Evolutionary conservation across 2,888 invertebrate species (phyloP).

Genomic region (Nephrotoma appendiculata): DNA sequence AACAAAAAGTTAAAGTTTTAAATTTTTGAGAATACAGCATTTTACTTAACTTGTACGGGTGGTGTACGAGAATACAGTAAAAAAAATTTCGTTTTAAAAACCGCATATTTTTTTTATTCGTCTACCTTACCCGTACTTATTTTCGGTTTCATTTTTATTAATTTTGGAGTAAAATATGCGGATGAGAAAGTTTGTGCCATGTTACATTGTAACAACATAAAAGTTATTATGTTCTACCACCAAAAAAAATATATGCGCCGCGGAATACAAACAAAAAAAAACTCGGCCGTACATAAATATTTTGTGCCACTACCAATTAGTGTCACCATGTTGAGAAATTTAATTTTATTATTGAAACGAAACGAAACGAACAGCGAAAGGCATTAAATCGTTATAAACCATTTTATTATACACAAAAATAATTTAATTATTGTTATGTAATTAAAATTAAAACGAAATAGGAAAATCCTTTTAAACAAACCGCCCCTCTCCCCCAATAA

Average conservation of each 20-base stretch:
- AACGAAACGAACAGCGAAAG: neutral
- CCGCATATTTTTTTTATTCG: neutral
- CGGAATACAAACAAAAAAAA: neutral
- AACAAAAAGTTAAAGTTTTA: neutral
- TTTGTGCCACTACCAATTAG: neutral
- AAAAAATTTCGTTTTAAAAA: neutral
- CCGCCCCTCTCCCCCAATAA: neutral
- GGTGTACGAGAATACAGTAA: neutral
- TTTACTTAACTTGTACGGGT: neutral
- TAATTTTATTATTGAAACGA: neutral
- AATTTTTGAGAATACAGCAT: neutral
- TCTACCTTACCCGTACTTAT: neutral
- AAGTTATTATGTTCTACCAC: neutral
- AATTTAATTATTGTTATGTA: neutral
- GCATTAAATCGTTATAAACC: neutral
- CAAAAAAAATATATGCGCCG: neutral
- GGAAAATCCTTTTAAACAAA: neutral
- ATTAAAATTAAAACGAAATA: neutral
- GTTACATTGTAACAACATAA: too few relatives aligned
- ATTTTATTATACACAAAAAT: neutral
- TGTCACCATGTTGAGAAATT: neutral
- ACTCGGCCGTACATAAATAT: neutral
- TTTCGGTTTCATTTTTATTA: neutral
- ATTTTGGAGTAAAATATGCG: neutral
- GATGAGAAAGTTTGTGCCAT: neutral